Conservation (phyloP, 2,888 invertebrate species). For the Drosophila paramelanica region DNA sequence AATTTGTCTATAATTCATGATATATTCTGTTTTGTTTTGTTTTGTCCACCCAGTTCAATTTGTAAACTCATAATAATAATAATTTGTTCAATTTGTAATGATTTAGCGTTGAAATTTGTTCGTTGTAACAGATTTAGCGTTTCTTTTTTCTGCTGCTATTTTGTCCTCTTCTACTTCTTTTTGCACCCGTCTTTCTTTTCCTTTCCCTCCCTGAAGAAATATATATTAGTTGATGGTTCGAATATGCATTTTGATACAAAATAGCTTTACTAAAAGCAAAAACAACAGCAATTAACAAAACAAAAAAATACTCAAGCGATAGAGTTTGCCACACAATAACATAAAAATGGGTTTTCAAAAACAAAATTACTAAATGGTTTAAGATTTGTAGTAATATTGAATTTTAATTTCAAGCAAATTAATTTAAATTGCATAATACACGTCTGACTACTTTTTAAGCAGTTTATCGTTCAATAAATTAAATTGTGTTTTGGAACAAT, state of each 20-base stretch:
- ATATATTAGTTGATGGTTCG: conserved; percentile 8
- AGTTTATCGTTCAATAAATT: conserved; percentile 62
- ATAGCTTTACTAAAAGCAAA: neutral
- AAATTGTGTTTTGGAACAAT: conserved; percentile 60
- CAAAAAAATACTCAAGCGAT: neutral
- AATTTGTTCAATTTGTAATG: too few species aligned
- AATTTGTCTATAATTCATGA: conserved; percentile 4
- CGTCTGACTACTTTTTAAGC: conserved; percentile 55
- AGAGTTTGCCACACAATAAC: neutral
- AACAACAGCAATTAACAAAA: neutral
- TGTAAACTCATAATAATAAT: too few species aligned
- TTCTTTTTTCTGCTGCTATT: conserved; percentile 6
- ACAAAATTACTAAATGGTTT: conserved; percentile 8
- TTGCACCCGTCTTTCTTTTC: conserved; percentile 6
- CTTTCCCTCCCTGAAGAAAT: conserved; percentile 13
- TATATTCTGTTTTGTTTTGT: too few species aligned
- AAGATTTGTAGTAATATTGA: conserved; percentile 27
- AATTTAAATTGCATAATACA: conserved; percentile 64
- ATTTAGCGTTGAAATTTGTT: too few species aligned
- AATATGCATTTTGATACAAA: neutral
- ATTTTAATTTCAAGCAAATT: conserved; percentile 62
- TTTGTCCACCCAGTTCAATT: too few species aligned
- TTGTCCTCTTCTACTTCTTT: conserved; percentile 1
- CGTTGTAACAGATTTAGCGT: too few species aligned
- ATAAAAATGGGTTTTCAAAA: conserved; percentile 3